Conservation (phyloP, 2,113 vertebrate genomes). For the Gavia stellata region DNA sequence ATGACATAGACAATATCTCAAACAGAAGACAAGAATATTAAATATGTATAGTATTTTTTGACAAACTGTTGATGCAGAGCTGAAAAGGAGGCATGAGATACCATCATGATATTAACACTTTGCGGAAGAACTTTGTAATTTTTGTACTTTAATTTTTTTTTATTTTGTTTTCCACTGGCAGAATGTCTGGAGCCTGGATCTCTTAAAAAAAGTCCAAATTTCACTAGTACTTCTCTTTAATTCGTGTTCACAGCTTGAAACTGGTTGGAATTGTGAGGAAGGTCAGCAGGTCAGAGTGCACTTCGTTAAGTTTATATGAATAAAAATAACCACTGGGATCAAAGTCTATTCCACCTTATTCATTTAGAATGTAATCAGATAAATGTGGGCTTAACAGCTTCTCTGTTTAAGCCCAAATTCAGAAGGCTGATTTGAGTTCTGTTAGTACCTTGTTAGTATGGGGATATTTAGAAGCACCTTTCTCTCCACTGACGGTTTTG, state of each 20-base stretch:
- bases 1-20: not conserved
- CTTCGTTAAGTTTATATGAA: not conserved
- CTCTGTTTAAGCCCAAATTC: not conserved
- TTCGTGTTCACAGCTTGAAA: not conserved
- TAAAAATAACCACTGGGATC: not conserved
- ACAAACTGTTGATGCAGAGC: not conserved
- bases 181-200: not conserved
- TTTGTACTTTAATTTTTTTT: not conserved
- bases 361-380: conserved; percentile 8
- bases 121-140: not conserved
- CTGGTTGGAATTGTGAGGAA: not conserved
- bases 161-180: not conserved
- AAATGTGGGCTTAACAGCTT: not conserved
- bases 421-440: not conserved
- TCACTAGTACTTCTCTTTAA: not conserved
- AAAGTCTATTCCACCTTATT: not conserved
- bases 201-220: not conserved
- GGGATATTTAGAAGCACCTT: not conserved
- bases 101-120: not conserved
- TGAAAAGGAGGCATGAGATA: not conserved
- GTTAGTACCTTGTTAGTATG: not conserved
- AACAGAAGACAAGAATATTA: not conserved
- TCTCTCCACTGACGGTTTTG: not conserved
- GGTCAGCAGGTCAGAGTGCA: not conserved
- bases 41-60: not conserved